These are phyloP conservation scores for Ectropis crepuscularia DNA, from an alignment of 2,888 invertebrate species.

Conservation along the genomic window DNA sequence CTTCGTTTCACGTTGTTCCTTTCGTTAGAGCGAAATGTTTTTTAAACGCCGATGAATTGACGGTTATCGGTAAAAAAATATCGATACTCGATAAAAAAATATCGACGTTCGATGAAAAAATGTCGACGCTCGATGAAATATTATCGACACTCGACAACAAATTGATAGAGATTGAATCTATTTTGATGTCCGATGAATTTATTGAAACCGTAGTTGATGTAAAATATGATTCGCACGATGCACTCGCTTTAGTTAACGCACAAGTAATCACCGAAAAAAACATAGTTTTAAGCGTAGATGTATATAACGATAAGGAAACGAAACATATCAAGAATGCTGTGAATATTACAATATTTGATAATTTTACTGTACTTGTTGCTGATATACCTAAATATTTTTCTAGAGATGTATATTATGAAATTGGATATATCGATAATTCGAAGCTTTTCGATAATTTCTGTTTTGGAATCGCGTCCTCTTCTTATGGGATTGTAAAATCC, in stretches of 20 bases:
- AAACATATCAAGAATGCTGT: constrained; percentile 84
- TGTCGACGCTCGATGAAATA: no score
- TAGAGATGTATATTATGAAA: constrained; percentile 82
- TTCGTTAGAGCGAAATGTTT: constrained; percentile 68
- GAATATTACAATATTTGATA: constrained; percentile 83
- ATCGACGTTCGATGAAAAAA: no score
- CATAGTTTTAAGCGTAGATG: constrained; percentile 69
- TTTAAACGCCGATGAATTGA: constrained; percentile 58
- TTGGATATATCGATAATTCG: constrained; percentile 70
- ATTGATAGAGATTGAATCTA: constrained; percentile 60
- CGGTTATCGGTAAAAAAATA: no score
- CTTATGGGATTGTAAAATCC: constrained; percentile 82
- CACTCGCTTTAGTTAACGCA: constrained; percentile 80
- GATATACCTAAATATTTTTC: constrained; percentile 84
- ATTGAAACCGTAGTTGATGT: constrained; percentile 68
- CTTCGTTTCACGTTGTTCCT: constrained; percentile 61
- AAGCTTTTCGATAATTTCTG: constrained; percentile 77
- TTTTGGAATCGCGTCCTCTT: constrained; percentile 83
- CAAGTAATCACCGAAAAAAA: constrained; percentile 65
- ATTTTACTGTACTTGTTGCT: constrained; percentile 80
- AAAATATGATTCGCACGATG: constrained; percentile 68
- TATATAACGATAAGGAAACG: constrained; percentile 74
- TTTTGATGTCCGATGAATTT: constrained; percentile 77
- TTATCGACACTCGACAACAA: no score
- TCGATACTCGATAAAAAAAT: no score